Evolutionary conservation across 1,140 invertebrate genomes (phyloP), one percentile per base, ranked within the genome.

Genomic region (Diorhabda carinulata): DNA sequence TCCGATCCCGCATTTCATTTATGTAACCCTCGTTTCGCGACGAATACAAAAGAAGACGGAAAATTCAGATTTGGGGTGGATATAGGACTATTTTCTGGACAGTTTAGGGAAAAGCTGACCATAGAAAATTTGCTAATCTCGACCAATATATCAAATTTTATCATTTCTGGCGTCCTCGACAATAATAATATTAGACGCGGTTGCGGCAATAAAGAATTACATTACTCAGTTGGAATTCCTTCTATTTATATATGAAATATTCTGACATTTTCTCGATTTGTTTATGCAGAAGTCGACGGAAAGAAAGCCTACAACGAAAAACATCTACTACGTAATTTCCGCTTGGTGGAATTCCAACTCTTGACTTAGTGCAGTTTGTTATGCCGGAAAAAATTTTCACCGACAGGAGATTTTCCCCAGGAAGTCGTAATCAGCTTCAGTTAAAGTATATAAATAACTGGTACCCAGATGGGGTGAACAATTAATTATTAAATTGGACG

Each of bases 31-130:
- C 63, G 45, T 64, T 47, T 52, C 40, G 47, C 47, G 47, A n/a
- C 47, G 63, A 64, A 64, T 64, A 64, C 63, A 64, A 64, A 64
- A 64, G 63, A 64, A 64, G 63, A 64, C 63, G 63, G 63, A 64
- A 64, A 64, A 64, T 57, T 57, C 52, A 64, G 63, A 64, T 64
- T 64, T 64, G 45, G 63, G 63, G 63, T 64, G 63, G 63, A 64
- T 64, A 64, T 57, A 64, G 63, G 5, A 64, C 63, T 64, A 64
- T 64, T 64, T 64, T 64, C 63, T 64, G 63, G 63, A 8, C 63
- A 47, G 44, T 64, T 64, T 64, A 57, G 63, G 63, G 45, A 64
- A 52, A 64, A 64, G 63, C 63, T 64, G 47, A 56, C 63, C 63
- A 64, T 64, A 64, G 63, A 64, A 64, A 64, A 64, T 64, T 64